phyloP scores from a whole-genome alignment of 2,797 vertebrate genomes.

The Emydoidea blandingii region DNA sequence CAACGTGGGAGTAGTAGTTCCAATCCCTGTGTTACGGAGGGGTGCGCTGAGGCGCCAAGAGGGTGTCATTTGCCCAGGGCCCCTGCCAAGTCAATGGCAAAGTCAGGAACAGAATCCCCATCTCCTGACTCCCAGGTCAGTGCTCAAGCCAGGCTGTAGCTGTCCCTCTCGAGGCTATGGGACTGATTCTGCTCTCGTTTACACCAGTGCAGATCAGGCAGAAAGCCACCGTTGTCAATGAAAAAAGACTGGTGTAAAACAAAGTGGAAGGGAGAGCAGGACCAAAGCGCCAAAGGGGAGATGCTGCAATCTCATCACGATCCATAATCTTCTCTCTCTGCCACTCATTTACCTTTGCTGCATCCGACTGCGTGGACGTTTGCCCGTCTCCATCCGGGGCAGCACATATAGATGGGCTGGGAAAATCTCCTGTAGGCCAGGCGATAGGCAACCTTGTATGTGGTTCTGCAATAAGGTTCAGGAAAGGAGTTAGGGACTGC shows the following conservation, averaged over 20 bases:
- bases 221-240: neutral
- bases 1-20: neutral
- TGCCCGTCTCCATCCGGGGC: conserved; percentile 88
- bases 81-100: neutral
- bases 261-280: neutral
- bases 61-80: too few relatives aligned
- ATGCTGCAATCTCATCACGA: neutral
- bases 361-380: conserved; percentile 80
- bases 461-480: conserved; percentile 82
- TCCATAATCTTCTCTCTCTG: neutral
- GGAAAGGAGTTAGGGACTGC: accelerated
- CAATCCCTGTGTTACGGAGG: too few relatives aligned
- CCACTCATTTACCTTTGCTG: conserved; percentile 84
- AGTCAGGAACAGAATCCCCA: neutral
- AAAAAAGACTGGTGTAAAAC: neutral
- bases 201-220: neutral
- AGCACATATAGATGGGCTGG: conserved; percentile 81
- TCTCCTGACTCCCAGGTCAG: neutral
- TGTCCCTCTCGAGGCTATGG: neutral
- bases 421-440: conserved; percentile 78
- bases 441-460: conserved; percentile 88
- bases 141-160: neutral
- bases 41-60: too few relatives aligned
- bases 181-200: neutral
- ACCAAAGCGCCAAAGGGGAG: neutral